Percentiles rank a stretch among this genome's conserved stretches.
These are phyloP conservation scores for Kuschelorhynchus macadamiae DNA, from an alignment of 2,888 invertebrate species.

Conservation along the genomic window DNA sequence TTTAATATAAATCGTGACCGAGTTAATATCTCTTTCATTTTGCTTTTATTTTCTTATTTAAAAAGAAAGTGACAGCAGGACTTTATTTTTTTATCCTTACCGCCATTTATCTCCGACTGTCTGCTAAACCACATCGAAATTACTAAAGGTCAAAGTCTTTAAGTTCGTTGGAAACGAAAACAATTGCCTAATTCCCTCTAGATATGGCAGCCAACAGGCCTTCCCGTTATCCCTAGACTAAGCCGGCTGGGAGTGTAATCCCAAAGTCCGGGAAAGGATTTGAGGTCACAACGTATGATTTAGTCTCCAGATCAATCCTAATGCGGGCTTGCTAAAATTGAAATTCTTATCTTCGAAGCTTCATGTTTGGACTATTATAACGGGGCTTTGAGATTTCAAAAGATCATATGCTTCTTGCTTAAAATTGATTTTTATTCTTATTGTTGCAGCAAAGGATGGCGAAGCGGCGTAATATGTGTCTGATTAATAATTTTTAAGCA, in stretches of 20 bases:
- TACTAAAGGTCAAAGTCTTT: slow-evolving; percentile 34
- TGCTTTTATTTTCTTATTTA: too few relatives aligned
- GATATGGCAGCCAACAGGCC: slow-evolving; percentile 47
- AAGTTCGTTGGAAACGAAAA: slow-evolving; percentile 43
- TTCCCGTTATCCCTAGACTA: slow-evolving; percentile 40
- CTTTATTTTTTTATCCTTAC: background rate
- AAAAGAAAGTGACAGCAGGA: too few relatives aligned
- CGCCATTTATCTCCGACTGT: slow-evolving; percentile 12
- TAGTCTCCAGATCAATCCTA: slow-evolving; percentile 46
- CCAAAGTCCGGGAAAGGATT: slow-evolving; percentile 42
- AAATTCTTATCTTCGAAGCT: slow-evolving; percentile 43
- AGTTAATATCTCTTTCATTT: too few relatives aligned
- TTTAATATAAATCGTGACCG: too few relatives aligned
- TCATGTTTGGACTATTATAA: slow-evolving; percentile 16
- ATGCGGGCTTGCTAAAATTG: slow-evolving; percentile 46
- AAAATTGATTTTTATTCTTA: too few relatives aligned
- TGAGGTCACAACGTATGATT: slow-evolving; percentile 49
- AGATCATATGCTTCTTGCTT: background rate
- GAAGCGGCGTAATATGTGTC: too few relatives aligned
- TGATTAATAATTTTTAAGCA: too few relatives aligned
- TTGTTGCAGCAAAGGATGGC: too few relatives aligned
- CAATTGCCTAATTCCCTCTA: slow-evolving; percentile 46
- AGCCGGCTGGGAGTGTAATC: slow-evolving; percentile 47
- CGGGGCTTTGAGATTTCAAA: slow-evolving; percentile 2
- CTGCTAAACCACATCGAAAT: slow-evolving; percentile 31